phyloP scores from a whole-genome alignment of 1,140 invertebrate species.

The Anoplolepis gracilipes region DNA sequence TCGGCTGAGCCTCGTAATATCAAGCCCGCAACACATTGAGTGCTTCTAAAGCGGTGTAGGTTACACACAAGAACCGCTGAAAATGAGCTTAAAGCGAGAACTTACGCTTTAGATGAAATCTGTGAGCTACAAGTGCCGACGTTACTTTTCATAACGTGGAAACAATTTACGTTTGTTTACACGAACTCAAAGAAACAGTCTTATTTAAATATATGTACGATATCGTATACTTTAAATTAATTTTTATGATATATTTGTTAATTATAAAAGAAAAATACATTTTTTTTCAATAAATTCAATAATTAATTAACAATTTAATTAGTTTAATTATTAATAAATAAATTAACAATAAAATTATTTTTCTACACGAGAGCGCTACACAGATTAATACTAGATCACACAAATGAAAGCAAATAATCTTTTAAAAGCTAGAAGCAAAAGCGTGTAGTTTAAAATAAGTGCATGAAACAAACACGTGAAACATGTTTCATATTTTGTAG shows the following conservation, averaged over 20 bases:
- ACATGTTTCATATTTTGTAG: conserved; percentile 8
- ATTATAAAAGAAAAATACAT: not conserved
- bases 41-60: conserved; percentile 59
- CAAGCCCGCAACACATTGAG: conserved; percentile 72
- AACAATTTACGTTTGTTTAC: not conserved
- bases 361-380: not conserved
- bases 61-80: conserved; percentile 60
- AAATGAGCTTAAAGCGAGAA: conserved; percentile 54
- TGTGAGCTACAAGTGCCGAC: not conserved
- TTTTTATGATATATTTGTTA: not conserved
- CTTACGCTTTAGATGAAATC: conserved; percentile 45
- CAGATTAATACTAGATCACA: not conserved
- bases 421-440: conserved; percentile 39
- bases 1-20: conserved; percentile 73
- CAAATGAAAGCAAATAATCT: not conserved
- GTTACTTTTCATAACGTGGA: not conserved
- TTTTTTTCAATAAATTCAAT: no score
- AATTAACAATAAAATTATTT: not conserved
- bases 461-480: not conserved
- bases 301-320: no score
- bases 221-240: not conserved
- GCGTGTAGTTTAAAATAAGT: conserved; percentile 28
- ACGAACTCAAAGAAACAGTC: not conserved
- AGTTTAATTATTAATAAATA: no score
- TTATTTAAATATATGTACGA: not conserved